Evolutionary conservation across 2,888 invertebrate genomes (phyloP), one percentile per base, ranked within the genome.

Genomic region (Tenthredo distinguenda): DNA sequence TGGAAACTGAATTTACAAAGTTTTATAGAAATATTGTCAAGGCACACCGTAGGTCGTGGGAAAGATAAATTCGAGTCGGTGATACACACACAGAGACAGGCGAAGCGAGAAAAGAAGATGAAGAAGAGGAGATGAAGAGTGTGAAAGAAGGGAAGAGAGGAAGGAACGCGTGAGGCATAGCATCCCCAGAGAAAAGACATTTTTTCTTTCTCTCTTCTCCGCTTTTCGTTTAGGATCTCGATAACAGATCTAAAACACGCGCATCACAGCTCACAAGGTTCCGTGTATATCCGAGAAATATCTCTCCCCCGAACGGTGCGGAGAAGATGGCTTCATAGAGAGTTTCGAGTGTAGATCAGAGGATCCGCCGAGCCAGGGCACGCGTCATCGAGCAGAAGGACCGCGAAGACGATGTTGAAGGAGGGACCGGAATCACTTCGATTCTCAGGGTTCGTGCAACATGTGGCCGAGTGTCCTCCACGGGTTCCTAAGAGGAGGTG

Each of bases 131-230:
- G 34, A 21, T 31, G 55, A 50, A 62, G 47, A 34, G 84, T 47
- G 71, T 82, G 83, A 43, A 47, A 62, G 83, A 74, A 58, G 55
- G 34, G 58, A 62, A 50, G 43, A 37, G 43, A 74, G 65, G 71
- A 50, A 43, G 10, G 87, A 77, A 62, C 58, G 37, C 68, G 81
- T 85, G 85, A 88, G 87, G 87, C 88, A 87, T 31, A 68, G 86
- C 87, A 82, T 86, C 87, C 86, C 86, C 87, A 87, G 84, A 87
- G 81, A 86, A 85, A 79, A 65, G 79, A 86, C 84, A 83, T 86
- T 87, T 87, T 88, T 88, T 87, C 86, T 86, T 87, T 88, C 26
- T 50, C 77, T 55, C n/a, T 76, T 76, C 47, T 79, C 62, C 47
- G 40, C 31, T 71, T 68, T 83, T 71, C 68, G 26, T 68, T 71